phyloP scores from a whole-genome alignment of 2,888 invertebrate genomes.

The Machimus atricapillus region DNA sequence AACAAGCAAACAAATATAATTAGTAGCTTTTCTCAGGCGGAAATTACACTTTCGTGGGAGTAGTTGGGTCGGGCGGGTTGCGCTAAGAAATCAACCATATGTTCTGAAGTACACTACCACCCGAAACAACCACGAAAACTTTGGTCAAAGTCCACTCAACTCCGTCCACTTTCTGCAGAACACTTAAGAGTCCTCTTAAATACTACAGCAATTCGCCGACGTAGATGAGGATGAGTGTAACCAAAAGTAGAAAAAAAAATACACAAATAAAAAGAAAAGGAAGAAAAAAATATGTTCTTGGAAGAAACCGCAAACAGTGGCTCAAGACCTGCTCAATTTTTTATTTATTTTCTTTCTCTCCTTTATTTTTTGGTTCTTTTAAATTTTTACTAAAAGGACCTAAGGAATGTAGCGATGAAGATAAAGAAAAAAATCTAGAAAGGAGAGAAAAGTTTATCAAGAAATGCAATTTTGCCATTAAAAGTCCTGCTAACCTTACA shows the following conservation, averaged over 20 bases:
- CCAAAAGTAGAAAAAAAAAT: not conserved
- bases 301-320: slow-evolving; percentile 10
- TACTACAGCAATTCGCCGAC: not conserved
- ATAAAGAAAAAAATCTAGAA: not conserved
- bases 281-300: not conserved
- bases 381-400: slow-evolving; percentile 12
- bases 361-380: not conserved
- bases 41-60: not conserved
- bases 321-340: not conserved
- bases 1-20: not conserved
- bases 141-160: not conserved
- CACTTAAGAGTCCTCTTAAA: not conserved
- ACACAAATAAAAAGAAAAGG: not conserved
- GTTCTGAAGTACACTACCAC: not conserved
- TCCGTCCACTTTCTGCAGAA: not conserved
- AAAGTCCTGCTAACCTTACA: slow-evolving; percentile 19
- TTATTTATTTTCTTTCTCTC: not conserved
- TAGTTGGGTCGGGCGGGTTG: not conserved
- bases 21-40: not conserved
- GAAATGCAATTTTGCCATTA: slow-evolving; percentile 37
- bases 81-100: not conserved
- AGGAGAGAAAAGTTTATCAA: not conserved
- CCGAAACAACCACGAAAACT: slow-evolving; percentile 10
- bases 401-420: not conserved
- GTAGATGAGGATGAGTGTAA: not conserved